These are phyloP conservation scores for Brachionus rubens DNA, from an alignment of 1,140 invertebrate species.

Conservation along the genomic window DNA sequence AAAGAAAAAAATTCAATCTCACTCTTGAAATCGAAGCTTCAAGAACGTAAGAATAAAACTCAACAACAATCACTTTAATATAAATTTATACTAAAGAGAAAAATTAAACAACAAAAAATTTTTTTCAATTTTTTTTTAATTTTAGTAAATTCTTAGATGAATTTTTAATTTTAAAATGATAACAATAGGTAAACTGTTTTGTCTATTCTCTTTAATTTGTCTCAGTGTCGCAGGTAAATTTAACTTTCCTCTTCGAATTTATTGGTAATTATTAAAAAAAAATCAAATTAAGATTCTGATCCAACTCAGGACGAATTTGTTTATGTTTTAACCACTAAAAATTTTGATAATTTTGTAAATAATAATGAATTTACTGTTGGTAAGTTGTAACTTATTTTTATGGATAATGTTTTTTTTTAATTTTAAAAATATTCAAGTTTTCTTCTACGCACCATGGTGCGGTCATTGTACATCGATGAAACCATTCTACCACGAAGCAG, in stretches of 20 bases:
- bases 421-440: constrained; percentile 10
- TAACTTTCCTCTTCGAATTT: background rate
- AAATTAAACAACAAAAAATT: too few relatives aligned
- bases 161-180: too few relatives aligned
- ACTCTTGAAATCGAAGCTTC: constrained; percentile 14
- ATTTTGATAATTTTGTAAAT: constrained; percentile 27
- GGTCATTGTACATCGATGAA: constrained; percentile 84
- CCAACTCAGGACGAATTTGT: background rate
- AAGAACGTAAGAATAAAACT: too few relatives aligned
- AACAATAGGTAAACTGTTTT: too few relatives aligned
- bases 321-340: background rate
- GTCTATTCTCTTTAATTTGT: too few relatives aligned
- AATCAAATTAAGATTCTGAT: too few relatives aligned
- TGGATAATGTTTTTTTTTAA: background rate
- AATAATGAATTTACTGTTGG: constrained; percentile 34
- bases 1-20: too few relatives aligned
- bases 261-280: too few relatives aligned
- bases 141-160: too few relatives aligned
- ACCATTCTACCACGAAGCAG: constrained; percentile 88
- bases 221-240: background rate
- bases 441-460: constrained; percentile 58
- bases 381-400: background rate
- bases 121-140: too few relatives aligned
- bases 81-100: background rate
- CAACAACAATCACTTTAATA: too few relatives aligned